Evolutionary conservation across 2,113 vertebrate genomes (phyloP).

Genomic region (Hippocampus abdominalis): DNA sequence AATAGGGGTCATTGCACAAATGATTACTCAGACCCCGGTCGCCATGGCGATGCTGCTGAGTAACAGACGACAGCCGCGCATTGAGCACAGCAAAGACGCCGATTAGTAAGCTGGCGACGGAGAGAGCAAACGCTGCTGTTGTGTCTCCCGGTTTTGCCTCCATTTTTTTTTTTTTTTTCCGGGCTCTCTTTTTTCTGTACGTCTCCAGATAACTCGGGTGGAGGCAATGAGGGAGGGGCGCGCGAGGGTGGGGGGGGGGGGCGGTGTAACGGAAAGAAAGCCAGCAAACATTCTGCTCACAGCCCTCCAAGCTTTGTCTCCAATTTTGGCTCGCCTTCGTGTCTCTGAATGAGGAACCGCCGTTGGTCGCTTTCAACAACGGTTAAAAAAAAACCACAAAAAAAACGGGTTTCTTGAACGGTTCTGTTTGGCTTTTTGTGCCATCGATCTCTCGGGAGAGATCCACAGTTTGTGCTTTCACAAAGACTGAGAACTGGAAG

Average conservation of each 20-base stretch:
- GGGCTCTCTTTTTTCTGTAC: slow-evolving; percentile 50
- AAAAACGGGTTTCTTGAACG: slow-evolving; percentile 22
- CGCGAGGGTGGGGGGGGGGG: slow-evolving; percentile 31
- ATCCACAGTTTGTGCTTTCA: neutral
- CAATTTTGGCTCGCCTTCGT: slow-evolving; percentile 35
- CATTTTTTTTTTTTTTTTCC: slow-evolving; percentile 51
- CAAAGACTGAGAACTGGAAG: neutral
- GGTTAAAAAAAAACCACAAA: slow-evolving; percentile 11
- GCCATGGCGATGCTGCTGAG: slow-evolving; percentile 86
- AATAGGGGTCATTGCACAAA: slow-evolving; percentile 97
- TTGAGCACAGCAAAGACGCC: slow-evolving; percentile 83
- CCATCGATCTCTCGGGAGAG: neutral
- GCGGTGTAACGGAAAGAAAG: slow-evolving; percentile 41
- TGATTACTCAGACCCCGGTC: slow-evolving; percentile 95
- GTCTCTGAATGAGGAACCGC: slow-evolving; percentile 49
- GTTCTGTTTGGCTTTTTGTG: neutral
- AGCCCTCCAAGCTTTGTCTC: slow-evolving; percentile 65
- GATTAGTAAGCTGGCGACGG: slow-evolving; percentile 82
- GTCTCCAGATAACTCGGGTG: slow-evolving; percentile 56
- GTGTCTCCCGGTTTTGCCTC: slow-evolving; percentile 60
- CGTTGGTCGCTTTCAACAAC: slow-evolving; percentile 35
- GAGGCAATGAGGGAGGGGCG: slow-evolving; percentile 45
- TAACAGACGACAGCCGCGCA: slow-evolving; percentile 85
- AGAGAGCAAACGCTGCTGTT: slow-evolving; percentile 76
- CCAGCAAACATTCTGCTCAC: slow-evolving; percentile 58